phyloP scores from a whole-genome alignment of 2,888 invertebrate species.

The Cerastoderma edule region DNA sequence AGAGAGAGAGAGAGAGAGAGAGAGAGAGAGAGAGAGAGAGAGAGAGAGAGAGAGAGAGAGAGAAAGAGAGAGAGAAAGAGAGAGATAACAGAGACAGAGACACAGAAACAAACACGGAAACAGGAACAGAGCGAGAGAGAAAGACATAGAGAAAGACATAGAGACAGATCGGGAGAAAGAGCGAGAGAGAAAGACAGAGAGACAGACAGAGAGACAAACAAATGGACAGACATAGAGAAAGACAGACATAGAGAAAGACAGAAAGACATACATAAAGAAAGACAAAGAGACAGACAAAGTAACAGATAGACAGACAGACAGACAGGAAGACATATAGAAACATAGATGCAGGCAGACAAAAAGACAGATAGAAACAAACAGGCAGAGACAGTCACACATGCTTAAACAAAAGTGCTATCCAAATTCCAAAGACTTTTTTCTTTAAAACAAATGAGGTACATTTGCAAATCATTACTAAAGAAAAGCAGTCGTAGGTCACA shows the following conservation, averaged over 20 bases:
- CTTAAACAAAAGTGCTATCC: no score
- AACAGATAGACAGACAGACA: background rate
- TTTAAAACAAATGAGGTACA: no score
- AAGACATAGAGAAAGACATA: background rate
- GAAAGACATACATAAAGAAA: background rate
- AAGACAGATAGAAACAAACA: background rate
- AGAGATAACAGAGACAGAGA: constrained; percentile 1
- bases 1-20: constrained; percentile 19
- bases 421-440: no score
- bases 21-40: constrained; percentile 20
- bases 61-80: constrained; percentile 11
- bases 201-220: background rate
- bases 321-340: background rate
- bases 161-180: background rate
- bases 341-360: background rate
- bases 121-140: constrained; percentile 12
- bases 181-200: constrained; percentile 1
- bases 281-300: background rate
- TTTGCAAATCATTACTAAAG: no score
- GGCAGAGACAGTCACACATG: background rate
- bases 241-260: background rate
- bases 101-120: background rate
- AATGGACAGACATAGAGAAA: background rate
- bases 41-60: constrained; percentile 19
- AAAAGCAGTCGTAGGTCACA: no score